Evolutionary conservation across 1,140 invertebrate species (phyloP).

Genomic region (Drosophila mauritiana): DNA sequence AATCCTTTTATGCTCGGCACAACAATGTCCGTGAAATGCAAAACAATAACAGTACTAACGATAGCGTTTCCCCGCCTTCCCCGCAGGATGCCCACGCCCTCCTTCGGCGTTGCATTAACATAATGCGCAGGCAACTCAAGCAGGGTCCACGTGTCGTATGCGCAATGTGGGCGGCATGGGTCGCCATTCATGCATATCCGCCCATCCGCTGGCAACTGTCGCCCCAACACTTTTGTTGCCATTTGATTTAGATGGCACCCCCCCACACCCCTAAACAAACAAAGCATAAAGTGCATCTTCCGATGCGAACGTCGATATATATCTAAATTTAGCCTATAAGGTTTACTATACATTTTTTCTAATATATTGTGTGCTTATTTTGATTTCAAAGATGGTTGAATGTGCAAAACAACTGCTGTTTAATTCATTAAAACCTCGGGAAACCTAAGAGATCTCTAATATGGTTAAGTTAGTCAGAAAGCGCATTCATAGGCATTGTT

Average conservation of each 20-base stretch:
- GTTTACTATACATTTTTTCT: too few species aligned
- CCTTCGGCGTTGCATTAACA: conserved; percentile 66
- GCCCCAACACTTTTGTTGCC: conserved; percentile 43
- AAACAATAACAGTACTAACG: conserved; percentile 80
- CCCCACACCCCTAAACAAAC: conserved; percentile 16
- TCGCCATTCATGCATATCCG: not conserved
- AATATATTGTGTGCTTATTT: too few species aligned
- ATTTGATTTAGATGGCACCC: conserved; percentile 53
- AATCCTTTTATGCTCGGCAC: conserved; percentile 78
- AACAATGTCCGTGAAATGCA: conserved; percentile 83
- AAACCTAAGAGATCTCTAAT: too few species aligned
- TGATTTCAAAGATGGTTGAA: too few species aligned
- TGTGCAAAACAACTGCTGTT: too few species aligned
- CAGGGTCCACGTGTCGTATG: conserved; percentile 67
- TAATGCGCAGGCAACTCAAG: conserved; percentile 80
- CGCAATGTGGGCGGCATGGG: conserved; percentile 61
- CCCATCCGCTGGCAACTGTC: conserved; percentile 36
- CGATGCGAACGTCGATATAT: conserved; percentile 1
- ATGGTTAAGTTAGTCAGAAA: not conserved
- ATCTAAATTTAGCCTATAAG: not conserved
- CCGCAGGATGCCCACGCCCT: not conserved
- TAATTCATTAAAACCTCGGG: not conserved
- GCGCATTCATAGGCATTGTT: not conserved
- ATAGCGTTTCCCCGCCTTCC: conserved; percentile 20
- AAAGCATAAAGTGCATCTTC: conserved; percentile 19